Base-by-base conservation (phyloP, 2,888 invertebrate species). In the Phrixothrix hirtus region DNA sequence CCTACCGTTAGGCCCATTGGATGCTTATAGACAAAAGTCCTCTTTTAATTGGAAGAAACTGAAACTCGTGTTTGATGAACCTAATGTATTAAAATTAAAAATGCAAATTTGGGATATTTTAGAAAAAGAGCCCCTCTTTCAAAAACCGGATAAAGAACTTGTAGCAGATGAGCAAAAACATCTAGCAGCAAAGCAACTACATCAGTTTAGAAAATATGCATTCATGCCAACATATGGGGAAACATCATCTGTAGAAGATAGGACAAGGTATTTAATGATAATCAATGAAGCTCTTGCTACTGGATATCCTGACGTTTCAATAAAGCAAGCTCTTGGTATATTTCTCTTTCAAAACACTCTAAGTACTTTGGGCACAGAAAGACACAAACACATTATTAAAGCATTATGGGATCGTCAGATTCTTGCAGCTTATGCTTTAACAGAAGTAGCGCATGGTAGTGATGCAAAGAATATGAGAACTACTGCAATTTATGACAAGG, bases 391-490 rank as follows among this genome's bases (percentile, higher is more conserved):
- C 61, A 84, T 87, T 55, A 85, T 84, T 61, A 81, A 85, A 61
- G 85, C 85, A 2, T 83, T 85, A 0, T 86, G 86, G 78, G 83
- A 84, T 63, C 83, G 87, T 71, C 84, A 89, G 78, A 81, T 87
- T 44, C 77, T 87, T 56, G 89, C 93, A 1, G 91, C 92, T 66
- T 86, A 95, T 74, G 91, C 92, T 0, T 77, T 97, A 57, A 98
- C 97, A 1, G 98, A 98, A 79, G 81, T 97, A 15, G 85, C 92
- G 14, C 97, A 98, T 76, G 98, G 97, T 0, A 94, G 94, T 25
- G 95, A 97, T 76, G 92, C 93, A 2, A 91, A 92, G 62, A 87
- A 87, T 41, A 89, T 96, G 85, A 83, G 91, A 65, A 96, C 96
- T 0, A 90, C 87, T 4, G 95, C 96, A 2, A 90, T 85, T 0